Percentiles rank a stretch among this genome's conserved stretches.
phyloP scores from a whole-genome alignment of 1,140 invertebrate genomes.

The Frieseomelitta varia region DNA sequence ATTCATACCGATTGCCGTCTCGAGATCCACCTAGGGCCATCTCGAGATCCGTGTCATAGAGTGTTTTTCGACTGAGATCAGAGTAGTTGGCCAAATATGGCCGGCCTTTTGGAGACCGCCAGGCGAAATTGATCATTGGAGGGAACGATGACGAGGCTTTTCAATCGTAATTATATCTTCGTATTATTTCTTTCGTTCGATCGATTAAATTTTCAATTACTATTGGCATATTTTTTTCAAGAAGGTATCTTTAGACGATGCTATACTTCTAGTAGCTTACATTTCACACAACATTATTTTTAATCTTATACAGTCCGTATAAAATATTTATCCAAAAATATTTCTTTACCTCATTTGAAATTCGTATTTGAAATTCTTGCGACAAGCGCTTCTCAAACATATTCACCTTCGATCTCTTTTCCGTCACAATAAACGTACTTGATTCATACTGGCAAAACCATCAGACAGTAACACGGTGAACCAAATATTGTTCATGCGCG shows the following conservation, averaged over 20 bases:
- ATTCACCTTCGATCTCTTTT: background rate
- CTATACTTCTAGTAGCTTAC: too few relatives aligned
- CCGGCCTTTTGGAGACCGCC: background rate
- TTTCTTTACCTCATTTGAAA: background rate
- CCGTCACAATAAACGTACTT: background rate
- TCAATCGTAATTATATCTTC: background rate
- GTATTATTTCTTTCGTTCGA: too few relatives aligned
- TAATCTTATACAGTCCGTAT: too few relatives aligned
- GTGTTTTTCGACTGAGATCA: background rate
- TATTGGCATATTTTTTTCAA: too few relatives aligned
- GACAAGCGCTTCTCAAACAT: background rate
- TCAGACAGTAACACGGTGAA: constrained; percentile 63
- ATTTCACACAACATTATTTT: too few relatives aligned
- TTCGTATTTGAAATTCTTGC: background rate
- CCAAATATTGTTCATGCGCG: constrained; percentile 70
- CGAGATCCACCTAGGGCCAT: constrained; percentile 7
- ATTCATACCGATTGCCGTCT: constrained; percentile 16
- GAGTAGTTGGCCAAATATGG: constrained; percentile 39
- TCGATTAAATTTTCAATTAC: too few relatives aligned
- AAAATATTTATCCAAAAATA: too few relatives aligned
- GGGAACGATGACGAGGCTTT: too few relatives aligned
- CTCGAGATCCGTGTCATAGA: constrained; percentile 13
- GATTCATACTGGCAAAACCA: constrained; percentile 23
- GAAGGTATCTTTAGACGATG: too few relatives aligned
- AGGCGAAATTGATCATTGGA: background rate